Conservation (phyloP, 1,140 invertebrate genomes). For the Trachymyrmex septentrionalis region DNA sequence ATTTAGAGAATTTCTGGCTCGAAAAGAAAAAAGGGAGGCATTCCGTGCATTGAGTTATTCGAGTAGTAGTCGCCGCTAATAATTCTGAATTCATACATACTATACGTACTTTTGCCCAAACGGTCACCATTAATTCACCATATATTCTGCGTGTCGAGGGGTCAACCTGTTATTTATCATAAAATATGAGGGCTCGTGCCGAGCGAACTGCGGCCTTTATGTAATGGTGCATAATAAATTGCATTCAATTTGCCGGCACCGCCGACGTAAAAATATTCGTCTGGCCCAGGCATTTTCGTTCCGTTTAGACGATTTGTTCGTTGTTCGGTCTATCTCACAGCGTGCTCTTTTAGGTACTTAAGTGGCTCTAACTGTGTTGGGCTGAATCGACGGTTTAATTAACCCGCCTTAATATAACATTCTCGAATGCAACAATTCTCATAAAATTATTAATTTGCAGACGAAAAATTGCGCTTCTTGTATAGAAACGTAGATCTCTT, state of each 20-base stretch:
- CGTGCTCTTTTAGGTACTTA: neutral
- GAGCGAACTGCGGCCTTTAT: constrained; percentile 75
- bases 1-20: constrained; percentile 64
- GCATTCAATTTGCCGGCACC: constrained; percentile 75
- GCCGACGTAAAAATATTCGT: constrained; percentile 72
- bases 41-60: constrained; percentile 78
- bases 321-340: neutral
- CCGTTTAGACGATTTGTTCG: constrained; percentile 24
- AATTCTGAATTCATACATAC: constrained; percentile 78
- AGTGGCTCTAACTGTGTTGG: no score
- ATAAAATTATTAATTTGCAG: neutral
- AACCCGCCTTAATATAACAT: neutral
- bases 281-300: constrained; percentile 60
- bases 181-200: constrained; percentile 78
- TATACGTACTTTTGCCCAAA: constrained; percentile 75
- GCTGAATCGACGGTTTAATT: constrained; percentile 20
- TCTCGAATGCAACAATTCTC: neutral
- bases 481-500: neutral
- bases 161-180: constrained; percentile 82
- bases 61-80: constrained; percentile 72
- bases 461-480: neutral
- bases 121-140: constrained; percentile 77
- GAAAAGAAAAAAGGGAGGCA: constrained; percentile 64
- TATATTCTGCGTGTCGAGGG: constrained; percentile 77
- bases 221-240: constrained; percentile 79